Conservation (phyloP, 2,888 invertebrate genomes). For the Chloroclystis v-ata region DNA sequence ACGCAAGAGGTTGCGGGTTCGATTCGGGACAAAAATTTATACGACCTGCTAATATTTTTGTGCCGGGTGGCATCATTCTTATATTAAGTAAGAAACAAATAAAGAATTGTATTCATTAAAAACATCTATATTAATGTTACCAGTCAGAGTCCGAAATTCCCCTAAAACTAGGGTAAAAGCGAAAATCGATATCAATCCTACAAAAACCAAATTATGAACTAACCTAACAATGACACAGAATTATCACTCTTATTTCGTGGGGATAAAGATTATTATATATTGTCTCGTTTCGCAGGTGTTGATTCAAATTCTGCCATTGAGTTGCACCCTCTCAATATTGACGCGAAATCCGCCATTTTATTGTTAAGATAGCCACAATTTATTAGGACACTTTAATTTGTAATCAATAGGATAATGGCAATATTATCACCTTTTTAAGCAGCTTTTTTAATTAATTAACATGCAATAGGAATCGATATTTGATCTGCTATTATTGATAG, state of each 20-base stretch:
- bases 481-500: too few species aligned
- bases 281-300: constrained; percentile 21
- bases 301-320: constrained; percentile 2
- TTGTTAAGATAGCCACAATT: constrained; percentile 19
- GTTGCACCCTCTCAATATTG: constrained; percentile 4
- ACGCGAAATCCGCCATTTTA: constrained; percentile 13
- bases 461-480: not conserved
- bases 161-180: constrained; percentile 4
- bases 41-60: too few species aligned
- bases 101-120: too few species aligned
- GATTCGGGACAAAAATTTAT: too few species aligned
- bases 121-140: too few species aligned
- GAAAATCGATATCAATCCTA: constrained; percentile 18
- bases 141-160: not conserved
- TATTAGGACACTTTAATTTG: constrained; percentile 14
- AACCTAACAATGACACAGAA: not conserved
- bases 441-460: not conserved
- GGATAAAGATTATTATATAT: not conserved
- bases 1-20: too few species aligned
- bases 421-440: not conserved
- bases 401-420: constrained; percentile 13
- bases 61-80: too few species aligned
- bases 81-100: too few species aligned
- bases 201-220: constrained; percentile 9
- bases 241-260: constrained; percentile 1